Evolutionary conservation across 1,140 invertebrate genomes (phyloP), one percentile per base, ranked within the genome.

Genomic region (Lepidurus arcticus): DNA sequence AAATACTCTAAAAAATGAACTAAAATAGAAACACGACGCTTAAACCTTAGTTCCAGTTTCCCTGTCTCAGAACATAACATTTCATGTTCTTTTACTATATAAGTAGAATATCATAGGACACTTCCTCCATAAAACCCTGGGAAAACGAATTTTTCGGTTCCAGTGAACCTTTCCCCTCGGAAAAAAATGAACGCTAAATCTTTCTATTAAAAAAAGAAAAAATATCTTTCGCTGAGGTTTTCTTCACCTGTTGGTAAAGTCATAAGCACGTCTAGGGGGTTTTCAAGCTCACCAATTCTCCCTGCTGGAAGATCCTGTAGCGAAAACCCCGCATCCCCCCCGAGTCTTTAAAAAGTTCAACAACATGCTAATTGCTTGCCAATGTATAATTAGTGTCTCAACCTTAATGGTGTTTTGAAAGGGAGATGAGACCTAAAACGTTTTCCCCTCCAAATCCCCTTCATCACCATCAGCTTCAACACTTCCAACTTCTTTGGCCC

Each of bases 331-430:
- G 0, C 47, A 21, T 65, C 21, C 2, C 21, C 21, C 2, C 21
- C 13, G 53, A 13, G 13, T 65, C 53, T 65, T 21, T 65, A 65
- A 16, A n/a, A 34, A 34, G 4, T 16, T 65, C 53, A 9, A 65
- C 53, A 65, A 65, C 53, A 65, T 21, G 53, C 53, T 65, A 65
- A 65, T 65, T 65, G 53, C 53, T 65, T 21, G 13, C 53, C 53
- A 65, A 65, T 65, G 21, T 65, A 65, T 65, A 65, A 65, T 65
- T 65, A 65, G 21, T 65, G 53, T 65, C 53, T 65, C 53, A 65
- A 21, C 53, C 53, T 65, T 65, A 65, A 65, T 65, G 53, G 53
- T 65, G 53, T 65, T 65, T 65, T 65, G 53, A 65, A 65, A 65
- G 53, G 53, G 53, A 65, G 53, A 65, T 65, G 53, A 65, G 53